Conservation (phyloP, 2,888 invertebrate genomes). For the Leptinotarsa haldemani region DNA sequence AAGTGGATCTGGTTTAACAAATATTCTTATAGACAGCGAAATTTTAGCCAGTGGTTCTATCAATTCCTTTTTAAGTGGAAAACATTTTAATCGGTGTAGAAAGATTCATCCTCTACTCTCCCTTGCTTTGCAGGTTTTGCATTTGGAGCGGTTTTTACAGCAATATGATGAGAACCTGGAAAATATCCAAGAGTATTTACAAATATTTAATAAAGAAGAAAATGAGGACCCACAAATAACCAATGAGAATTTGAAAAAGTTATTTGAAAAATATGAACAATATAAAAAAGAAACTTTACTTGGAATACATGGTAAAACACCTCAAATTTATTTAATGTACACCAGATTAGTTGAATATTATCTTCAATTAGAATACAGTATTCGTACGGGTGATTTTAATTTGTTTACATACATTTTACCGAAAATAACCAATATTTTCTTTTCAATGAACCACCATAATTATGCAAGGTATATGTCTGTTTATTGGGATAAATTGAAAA, state of each 20-base stretch:
- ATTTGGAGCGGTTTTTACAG: conserved; percentile 48
- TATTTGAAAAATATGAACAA: conserved; percentile 34
- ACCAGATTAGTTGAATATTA: conserved; percentile 41
- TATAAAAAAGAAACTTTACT: conserved; percentile 38
- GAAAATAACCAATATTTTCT: conserved; percentile 41
- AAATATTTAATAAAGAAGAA: too few species aligned
- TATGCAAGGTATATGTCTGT: conserved; percentile 41
- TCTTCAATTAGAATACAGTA: conserved; percentile 43
- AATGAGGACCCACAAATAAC: conserved; percentile 28
- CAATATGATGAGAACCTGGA: conserved; percentile 8
- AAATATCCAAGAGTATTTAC: background rate
- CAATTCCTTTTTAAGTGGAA: conserved; percentile 47
- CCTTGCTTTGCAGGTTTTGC: conserved; percentile 49
- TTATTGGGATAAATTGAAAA: conserved; percentile 42
- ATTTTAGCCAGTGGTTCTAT: conserved; percentile 52
- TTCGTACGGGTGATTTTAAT: conserved; percentile 48
- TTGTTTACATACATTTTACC: conserved; percentile 42
- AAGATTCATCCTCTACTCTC: conserved; percentile 45
- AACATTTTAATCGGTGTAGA: conserved; percentile 47
- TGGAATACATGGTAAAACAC: conserved; percentile 50
- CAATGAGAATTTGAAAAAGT: conserved; percentile 31
- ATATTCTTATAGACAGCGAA: conserved; percentile 47
- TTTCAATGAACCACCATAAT: conserved; percentile 43
- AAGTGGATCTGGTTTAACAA: conserved; percentile 47
- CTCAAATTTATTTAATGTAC: conserved; percentile 47